Conservation (phyloP, 2,113 vertebrate species). For the Prionailurus viverrinus region DNA sequence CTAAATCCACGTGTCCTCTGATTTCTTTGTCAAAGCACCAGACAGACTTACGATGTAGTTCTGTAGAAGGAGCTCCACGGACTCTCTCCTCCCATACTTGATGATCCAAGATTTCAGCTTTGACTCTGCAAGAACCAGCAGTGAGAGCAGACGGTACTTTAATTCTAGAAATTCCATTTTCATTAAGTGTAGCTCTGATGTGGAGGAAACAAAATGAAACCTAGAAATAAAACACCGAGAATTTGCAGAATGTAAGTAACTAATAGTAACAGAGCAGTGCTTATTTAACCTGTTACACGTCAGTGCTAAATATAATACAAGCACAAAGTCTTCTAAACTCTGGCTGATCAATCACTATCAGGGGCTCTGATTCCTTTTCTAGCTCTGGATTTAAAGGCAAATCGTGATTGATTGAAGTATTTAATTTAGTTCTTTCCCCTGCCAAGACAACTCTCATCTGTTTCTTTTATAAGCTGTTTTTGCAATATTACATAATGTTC, state of each 20-base stretch:
- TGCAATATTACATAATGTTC: slow-evolving; percentile 87
- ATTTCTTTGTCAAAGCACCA: neutral
- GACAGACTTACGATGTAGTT: slow-evolving; percentile 94
- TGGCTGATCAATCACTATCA: neutral
- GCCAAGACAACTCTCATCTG: slow-evolving; percentile 83
- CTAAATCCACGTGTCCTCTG: neutral
- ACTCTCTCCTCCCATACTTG: slow-evolving; percentile 97
- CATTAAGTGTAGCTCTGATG: slow-evolving; percentile 95
- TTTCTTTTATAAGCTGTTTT: slow-evolving; percentile 80
- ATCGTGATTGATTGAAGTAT: slow-evolving; percentile 62
- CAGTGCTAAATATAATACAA: slow-evolving; percentile 42
- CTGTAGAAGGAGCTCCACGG: slow-evolving; percentile 95
- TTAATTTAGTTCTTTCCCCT: slow-evolving; percentile 77
- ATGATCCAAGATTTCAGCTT: slow-evolving; percentile 99
- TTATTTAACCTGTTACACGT: slow-evolving; percentile 70
- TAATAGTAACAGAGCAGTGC: slow-evolving; percentile 68
- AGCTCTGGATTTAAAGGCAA: slow-evolving; percentile 71
- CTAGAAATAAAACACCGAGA: slow-evolving; percentile 87
- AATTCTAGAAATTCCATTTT: slow-evolving; percentile 99
- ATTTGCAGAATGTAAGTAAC: slow-evolving; percentile 77
- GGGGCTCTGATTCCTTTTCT: slow-evolving; percentile 55
- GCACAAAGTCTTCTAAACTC: slow-evolving; percentile 66
- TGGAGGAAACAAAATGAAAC: slow-evolving; percentile 96
- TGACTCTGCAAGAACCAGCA: slow-evolving; percentile 96
- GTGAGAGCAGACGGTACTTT: slow-evolving; percentile 97